phyloP scores from a whole-genome alignment of 1,140 invertebrate species.

The Sinonovacula constricta region DNA sequence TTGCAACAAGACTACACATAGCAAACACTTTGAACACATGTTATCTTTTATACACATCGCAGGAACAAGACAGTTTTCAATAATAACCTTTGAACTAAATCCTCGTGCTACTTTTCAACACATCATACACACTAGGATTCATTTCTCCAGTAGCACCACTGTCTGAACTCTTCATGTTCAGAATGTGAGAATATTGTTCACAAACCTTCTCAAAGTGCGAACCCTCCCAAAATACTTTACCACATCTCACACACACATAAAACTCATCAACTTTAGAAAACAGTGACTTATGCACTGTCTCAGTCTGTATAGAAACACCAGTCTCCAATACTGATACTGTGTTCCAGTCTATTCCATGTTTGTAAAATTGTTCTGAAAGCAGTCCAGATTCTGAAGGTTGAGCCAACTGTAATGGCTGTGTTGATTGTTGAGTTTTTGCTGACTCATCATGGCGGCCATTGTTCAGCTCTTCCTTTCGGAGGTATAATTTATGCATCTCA shows the following conservation, averaged over 20 bases:
- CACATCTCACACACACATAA: slow-evolving; percentile 84
- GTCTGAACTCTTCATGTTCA: slow-evolving; percentile 38
- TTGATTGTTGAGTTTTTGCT: neutral
- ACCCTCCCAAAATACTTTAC: slow-evolving; percentile 85
- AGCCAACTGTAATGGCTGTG: neutral
- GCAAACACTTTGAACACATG: too few species aligned
- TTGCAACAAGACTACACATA: too few species aligned
- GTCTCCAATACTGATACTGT: slow-evolving; percentile 56
- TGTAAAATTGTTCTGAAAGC: too few species aligned
- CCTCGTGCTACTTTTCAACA: too few species aligned
- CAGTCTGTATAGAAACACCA: slow-evolving; percentile 79
- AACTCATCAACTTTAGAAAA: slow-evolving; percentile 80
- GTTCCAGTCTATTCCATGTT: slow-evolving; percentile 61
- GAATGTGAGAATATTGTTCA: slow-evolving; percentile 71
- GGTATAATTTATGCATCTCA: slow-evolving; percentile 76
- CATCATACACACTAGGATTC: slow-evolving; percentile 36
- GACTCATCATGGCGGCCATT: slow-evolving; percentile 3
- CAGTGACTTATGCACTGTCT: slow-evolving; percentile 79
- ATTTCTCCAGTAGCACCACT: too few species aligned
- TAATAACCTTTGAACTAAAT: too few species aligned
- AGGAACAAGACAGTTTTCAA: too few species aligned
- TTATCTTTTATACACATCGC: too few species aligned
- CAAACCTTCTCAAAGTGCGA: slow-evolving; percentile 80
- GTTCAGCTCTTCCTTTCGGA: neutral
- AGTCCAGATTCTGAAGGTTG: neutral